Conservation (phyloP, 2,113 vertebrate species). For the Solenodon paradoxus region DNA sequence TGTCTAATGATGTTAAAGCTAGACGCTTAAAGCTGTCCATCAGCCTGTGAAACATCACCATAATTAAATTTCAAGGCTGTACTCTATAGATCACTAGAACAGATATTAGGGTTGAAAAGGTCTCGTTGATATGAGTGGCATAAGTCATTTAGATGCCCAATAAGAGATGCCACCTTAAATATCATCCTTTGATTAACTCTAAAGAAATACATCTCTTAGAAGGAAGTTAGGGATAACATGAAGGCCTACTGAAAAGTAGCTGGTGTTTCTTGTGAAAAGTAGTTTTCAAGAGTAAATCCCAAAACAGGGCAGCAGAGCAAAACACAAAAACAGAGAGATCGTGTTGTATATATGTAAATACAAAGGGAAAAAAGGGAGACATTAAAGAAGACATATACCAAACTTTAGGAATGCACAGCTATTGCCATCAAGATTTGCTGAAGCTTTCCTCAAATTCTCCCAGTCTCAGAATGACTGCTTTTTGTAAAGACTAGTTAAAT, state of each 20-base stretch:
- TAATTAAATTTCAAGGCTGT: constrained; percentile 62
- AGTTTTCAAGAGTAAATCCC: not conserved
- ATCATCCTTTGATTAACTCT: constrained; percentile 60
- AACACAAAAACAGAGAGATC: not conserved
- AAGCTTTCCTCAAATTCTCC: not conserved
- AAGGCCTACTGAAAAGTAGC: not conserved
- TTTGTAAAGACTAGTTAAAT: not conserved
- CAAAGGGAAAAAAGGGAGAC: not conserved
- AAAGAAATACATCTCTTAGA: constrained; percentile 6
- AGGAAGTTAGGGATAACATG: not conserved
- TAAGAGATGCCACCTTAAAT: constrained; percentile 65
- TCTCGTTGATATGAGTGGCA: constrained; percentile 46
- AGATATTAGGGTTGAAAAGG: constrained; percentile 66
- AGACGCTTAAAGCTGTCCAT: constrained; percentile 44
- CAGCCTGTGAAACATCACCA: constrained; percentile 51
- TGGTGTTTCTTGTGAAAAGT: not conserved
- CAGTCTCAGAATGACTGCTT: not conserved
- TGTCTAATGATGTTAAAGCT: constrained; percentile 43
- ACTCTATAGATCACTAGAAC: constrained; percentile 50
- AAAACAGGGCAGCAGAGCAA: not conserved
- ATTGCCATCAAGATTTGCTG: not conserved
- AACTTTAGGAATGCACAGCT: not conserved
- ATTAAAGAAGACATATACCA: not conserved
- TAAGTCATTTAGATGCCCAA: constrained; percentile 47
- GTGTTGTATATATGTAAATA: not conserved